phyloP scores from a whole-genome alignment of 2,888 invertebrate genomes.

The Psylliodes chrysocephalus region DNA sequence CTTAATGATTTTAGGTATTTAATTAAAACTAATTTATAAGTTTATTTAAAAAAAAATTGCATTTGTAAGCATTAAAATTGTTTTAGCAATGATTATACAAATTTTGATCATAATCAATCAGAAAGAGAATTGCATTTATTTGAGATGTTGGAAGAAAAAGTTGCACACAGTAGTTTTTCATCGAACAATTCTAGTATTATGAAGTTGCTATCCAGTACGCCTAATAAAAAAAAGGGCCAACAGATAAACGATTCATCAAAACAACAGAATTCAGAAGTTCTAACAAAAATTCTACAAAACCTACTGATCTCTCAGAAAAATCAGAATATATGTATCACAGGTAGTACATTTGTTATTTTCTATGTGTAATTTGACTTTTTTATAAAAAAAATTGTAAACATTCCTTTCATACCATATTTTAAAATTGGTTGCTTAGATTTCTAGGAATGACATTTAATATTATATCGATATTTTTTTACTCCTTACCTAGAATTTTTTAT shows the following conservation, averaged over 20 bases:
- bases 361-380: too few relatives aligned
- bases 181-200: constrained; percentile 61
- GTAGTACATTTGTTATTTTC: neutral
- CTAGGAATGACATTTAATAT: too few relatives aligned
- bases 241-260: constrained; percentile 63
- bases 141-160: constrained; percentile 81
- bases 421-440: too few relatives aligned
- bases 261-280: constrained; percentile 41
- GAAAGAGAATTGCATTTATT: constrained; percentile 78
- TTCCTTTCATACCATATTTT: too few relatives aligned
- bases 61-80: too few relatives aligned
- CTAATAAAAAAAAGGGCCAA: constrained; percentile 42
- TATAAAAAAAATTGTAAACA: too few relatives aligned
- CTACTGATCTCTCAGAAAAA: constrained; percentile 34
- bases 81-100: neutral
- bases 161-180: constrained; percentile 78
- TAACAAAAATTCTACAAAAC: constrained; percentile 47
- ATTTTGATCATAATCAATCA: constrained; percentile 27
- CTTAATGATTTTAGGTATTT: too few relatives aligned
- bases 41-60: too few relatives aligned
- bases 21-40: too few relatives aligned
- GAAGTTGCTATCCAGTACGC: constrained; percentile 57
- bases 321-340: neutral
- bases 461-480: too few relatives aligned
- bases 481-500: too few relatives aligned